phyloP scores from a whole-genome alignment of 2,113 vertebrate species.

The Siniperca chuatsi region DNA sequence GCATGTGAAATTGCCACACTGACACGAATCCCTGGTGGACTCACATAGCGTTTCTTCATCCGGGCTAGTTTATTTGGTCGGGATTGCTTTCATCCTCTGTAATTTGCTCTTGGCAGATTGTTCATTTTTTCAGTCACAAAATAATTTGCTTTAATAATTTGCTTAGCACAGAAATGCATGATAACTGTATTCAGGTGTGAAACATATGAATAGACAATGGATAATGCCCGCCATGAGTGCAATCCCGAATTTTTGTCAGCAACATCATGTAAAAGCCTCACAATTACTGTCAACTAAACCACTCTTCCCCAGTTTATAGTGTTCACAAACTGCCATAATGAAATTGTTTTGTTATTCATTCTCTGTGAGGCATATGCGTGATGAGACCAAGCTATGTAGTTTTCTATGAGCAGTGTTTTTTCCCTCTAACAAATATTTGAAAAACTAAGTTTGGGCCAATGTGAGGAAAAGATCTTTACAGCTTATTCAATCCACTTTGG shows the following conservation, averaged over 20 bases:
- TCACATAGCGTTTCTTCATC: slow-evolving; percentile 20
- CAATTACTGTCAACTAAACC: slow-evolving; percentile 28
- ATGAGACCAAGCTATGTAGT: not conserved
- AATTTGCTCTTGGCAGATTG: slow-evolving; percentile 60
- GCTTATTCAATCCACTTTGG: slow-evolving; percentile 27
- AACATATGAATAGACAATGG: slow-evolving; percentile 46
- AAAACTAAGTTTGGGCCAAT: not conserved
- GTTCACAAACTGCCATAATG: slow-evolving; percentile 30
- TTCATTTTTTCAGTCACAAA: slow-evolving; percentile 54
- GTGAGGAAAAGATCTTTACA: not conserved
- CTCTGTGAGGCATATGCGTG: slow-evolving; percentile 18
- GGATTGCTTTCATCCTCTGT: slow-evolving; percentile 68
- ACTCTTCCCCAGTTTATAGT: slow-evolving; percentile 6
- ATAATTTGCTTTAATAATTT: slow-evolving; percentile 73
- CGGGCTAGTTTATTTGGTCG: slow-evolving; percentile 56
- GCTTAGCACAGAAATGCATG: slow-evolving; percentile 44
- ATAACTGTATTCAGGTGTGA: slow-evolving; percentile 55
- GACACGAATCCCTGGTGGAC: slow-evolving; percentile 44
- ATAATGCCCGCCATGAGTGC: slow-evolving; percentile 38
- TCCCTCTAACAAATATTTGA: not conserved
- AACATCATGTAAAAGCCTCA: slow-evolving; percentile 43
- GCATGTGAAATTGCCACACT: slow-evolving; percentile 43
- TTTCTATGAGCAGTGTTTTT: not conserved
- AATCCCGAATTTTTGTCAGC: slow-evolving; percentile 37
- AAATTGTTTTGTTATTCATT: slow-evolving; percentile 21